Conservation (phyloP, 2,113 vertebrate genomes). For the Sprattus sprattus region DNA sequence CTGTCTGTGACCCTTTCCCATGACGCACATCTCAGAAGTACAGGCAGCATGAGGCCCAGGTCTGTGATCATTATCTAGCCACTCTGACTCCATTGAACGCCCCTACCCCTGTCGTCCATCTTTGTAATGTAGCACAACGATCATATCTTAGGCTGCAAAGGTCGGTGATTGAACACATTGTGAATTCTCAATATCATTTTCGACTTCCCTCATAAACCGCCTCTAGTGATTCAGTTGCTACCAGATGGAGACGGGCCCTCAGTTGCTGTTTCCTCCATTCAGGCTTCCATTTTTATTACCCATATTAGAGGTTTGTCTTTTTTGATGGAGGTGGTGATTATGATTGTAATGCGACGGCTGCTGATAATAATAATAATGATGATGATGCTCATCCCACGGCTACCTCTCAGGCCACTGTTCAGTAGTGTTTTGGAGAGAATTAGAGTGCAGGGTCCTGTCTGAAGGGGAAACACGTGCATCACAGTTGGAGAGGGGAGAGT, state of each 20-base stretch:
- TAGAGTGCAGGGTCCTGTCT: not conserved
- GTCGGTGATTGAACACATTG: too few relatives aligned
- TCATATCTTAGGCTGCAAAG: too few relatives aligned
- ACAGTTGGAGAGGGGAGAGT: constrained; percentile 14
- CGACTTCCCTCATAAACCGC: too few relatives aligned
- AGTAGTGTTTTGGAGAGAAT: not conserved
- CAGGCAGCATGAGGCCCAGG: not conserved
- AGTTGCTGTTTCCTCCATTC: not conserved
- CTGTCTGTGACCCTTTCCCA: not conserved
- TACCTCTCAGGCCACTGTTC: not conserved
- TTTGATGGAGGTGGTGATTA: not conserved
- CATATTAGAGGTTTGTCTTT: not conserved
- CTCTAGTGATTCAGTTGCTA: too few relatives aligned
- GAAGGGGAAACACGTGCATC: constrained; percentile 27
- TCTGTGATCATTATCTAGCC: not conserved
- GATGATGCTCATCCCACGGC: not conserved
- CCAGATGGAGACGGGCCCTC: too few relatives aligned
- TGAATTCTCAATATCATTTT: too few relatives aligned
- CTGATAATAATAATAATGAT: not conserved
- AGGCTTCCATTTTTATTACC: not conserved
- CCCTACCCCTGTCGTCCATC: not conserved
- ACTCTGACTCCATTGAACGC: not conserved
- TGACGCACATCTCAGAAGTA: not conserved
- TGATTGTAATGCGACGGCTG: not conserved
- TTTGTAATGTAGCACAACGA: not conserved